Percentiles rank a stretch among this genome's conserved stretches.
Conservation (phyloP, 1,140 invertebrate species). For the Pararge aegeria region DNA sequence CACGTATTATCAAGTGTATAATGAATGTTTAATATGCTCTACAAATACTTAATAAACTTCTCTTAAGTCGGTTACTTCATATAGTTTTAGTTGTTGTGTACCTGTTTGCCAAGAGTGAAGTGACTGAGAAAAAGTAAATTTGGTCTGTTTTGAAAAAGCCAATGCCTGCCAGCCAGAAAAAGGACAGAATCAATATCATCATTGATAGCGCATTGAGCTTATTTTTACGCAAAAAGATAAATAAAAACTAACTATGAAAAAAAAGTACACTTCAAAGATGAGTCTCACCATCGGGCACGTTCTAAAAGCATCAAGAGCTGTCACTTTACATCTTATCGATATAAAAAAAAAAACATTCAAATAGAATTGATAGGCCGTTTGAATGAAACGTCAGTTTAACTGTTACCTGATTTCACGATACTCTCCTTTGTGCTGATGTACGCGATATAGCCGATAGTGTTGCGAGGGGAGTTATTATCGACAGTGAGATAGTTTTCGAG, state of each 20-base stretch:
- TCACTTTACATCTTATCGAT: slow-evolving; percentile 18
- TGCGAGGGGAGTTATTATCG: slow-evolving; percentile 1
- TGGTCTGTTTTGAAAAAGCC: no score
- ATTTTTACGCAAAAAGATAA: no score
- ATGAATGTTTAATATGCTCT: no score
- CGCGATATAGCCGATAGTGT: slow-evolving; percentile 3
- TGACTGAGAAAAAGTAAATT: no score
- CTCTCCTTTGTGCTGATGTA: slow-evolving; percentile 9
- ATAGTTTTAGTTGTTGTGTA: no score
- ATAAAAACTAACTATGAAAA: background rate
- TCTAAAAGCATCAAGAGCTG: slow-evolving; percentile 2
- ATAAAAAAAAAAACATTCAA: slow-evolving; percentile 17
- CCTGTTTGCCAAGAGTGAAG: no score
- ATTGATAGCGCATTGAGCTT: no score
- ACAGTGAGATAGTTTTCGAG: background rate
- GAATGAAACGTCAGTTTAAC: slow-evolving; percentile 15
- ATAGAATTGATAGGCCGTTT: slow-evolving; percentile 1
- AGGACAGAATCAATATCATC: no score
- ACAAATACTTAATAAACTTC: no score
- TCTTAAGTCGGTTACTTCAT: no score
- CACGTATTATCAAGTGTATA: no score
- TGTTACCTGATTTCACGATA: slow-evolving; percentile 13
- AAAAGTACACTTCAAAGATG: background rate
- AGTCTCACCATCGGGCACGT: background rate
- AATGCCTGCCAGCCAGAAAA: no score